These are phyloP conservation scores for Caenorhabditis doughertyi DNA, from an alignment of 2,888 invertebrate species.

Conservation along the genomic window DNA sequence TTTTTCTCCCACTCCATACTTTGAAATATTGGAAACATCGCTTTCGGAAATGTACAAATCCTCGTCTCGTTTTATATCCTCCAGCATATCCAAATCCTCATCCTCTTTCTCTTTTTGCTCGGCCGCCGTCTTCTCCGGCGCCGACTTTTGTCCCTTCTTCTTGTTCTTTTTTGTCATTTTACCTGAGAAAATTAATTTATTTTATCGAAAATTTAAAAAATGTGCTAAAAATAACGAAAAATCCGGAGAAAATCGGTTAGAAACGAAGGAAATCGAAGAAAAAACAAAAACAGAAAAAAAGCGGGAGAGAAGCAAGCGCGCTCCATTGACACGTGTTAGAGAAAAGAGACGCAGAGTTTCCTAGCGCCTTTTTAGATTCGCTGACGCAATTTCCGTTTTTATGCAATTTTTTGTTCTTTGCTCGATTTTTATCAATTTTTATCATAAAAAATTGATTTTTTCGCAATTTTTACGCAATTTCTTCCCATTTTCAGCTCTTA, in stretches of 20 bases:
- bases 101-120: slow-evolving; percentile 45
- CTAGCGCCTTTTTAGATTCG: neutral
- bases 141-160: slow-evolving; percentile 42
- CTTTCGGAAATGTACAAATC: slow-evolving; percentile 61
- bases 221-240: neutral
- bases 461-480: neutral
- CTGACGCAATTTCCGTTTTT: slow-evolving; percentile 25
- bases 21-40: slow-evolving; percentile 42
- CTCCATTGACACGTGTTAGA: slow-evolving; percentile 17
- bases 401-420: slow-evolving; percentile 1
- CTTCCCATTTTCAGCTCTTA: slow-evolving; percentile 2
- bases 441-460: neutral
- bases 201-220: neutral
- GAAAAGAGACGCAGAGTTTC: slow-evolving; percentile 7
- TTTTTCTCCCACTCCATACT: slow-evolving; percentile 16
- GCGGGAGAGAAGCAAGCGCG: slow-evolving; percentile 9
- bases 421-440: neutral
- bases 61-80: slow-evolving; percentile 54
- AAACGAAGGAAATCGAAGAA: slow-evolving; percentile 5
- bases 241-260: neutral
- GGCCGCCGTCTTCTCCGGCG: neutral
- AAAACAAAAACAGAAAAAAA: slow-evolving; percentile 21
- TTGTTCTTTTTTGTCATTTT: slow-evolving; percentile 57
- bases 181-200: neutral
- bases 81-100: slow-evolving; percentile 40